Evolutionary conservation across 2,113 vertebrate genomes (phyloP).

Genomic region (Strix aluco): DNA sequence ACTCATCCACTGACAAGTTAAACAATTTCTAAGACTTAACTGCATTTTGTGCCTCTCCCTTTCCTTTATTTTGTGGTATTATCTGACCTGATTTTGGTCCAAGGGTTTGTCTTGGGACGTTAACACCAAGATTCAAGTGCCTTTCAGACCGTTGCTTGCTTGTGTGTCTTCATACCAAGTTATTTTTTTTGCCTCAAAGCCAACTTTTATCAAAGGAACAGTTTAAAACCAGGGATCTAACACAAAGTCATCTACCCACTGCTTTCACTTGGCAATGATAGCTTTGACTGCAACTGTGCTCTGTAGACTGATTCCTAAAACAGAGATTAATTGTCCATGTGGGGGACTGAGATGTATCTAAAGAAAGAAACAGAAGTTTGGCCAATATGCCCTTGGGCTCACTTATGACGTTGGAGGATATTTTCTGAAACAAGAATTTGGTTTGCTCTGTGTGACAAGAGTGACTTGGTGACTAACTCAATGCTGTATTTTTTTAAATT

Average conservation of each 20-base stretch:
- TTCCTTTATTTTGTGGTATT: background rate
- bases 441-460: background rate
- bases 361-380: slow-evolving; percentile 8
- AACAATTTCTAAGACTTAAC: background rate
- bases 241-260: background rate
- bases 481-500: background rate
- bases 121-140: background rate
- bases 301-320: background rate
- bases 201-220: background rate
- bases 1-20: background rate
- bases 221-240: background rate
- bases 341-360: background rate
- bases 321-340: background rate
- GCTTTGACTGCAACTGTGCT: background rate
- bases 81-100: background rate
- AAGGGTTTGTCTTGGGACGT: background rate
- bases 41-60: background rate
- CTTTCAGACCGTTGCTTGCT: background rate
- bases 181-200: background rate
- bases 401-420: background rate
- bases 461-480: background rate
- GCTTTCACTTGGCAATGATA: background rate
- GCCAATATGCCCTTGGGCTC: background rate
- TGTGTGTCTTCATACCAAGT: background rate
- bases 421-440: background rate